Base-by-base conservation (phyloP, 1,140 invertebrate species). In the Papilio polyxenes region DNA sequence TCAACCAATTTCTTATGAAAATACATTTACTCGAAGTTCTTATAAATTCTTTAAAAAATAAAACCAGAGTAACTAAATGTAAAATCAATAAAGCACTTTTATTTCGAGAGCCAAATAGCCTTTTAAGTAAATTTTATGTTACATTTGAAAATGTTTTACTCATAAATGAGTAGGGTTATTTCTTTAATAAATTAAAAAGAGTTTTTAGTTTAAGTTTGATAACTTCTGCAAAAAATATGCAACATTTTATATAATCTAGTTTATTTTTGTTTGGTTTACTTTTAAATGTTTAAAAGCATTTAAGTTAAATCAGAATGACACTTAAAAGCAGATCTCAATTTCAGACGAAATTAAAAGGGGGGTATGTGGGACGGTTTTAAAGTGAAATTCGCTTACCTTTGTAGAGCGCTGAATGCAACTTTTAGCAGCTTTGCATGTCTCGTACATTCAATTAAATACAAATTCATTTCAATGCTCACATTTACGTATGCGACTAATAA, bases 371-470 rank as follows among this genome's bases (percentile, higher is more conserved):
- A 79, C 53, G 20, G 56, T 44, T 79, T 79, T 62, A 79, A 79
- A 79, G 49, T 62, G 77, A 62, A 59, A 79, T 79, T 79, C 56
- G 77, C 37, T 79, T 79, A 62, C 77, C 20, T 79, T 79, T 79
- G 77, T 79, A 79, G 9, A 44, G 31, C 44, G 53, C 53, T 79
- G 77, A 79, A 79, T 79, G 77, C 77, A 79, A 79, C 77, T 62
- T 62, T 79, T 62, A 40, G 77, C 77, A 53, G 75, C 75, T 77
- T 37, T 40, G 77, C 37, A 62, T 79, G 53, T 9, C 13, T 15
- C 56, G 77, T 79, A 62, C 53, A 79, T 53, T 79, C 76, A 59
- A 13, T 59, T 56, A 53, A 62, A 79, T 79, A 79, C 77, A 62
- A 79, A 79, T 79, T 62, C 51, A 31, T 79, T 77, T 77, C 75